phyloP scores from a whole-genome alignment of 2,113 vertebrate species.

The Anhinga anhinga region DNA sequence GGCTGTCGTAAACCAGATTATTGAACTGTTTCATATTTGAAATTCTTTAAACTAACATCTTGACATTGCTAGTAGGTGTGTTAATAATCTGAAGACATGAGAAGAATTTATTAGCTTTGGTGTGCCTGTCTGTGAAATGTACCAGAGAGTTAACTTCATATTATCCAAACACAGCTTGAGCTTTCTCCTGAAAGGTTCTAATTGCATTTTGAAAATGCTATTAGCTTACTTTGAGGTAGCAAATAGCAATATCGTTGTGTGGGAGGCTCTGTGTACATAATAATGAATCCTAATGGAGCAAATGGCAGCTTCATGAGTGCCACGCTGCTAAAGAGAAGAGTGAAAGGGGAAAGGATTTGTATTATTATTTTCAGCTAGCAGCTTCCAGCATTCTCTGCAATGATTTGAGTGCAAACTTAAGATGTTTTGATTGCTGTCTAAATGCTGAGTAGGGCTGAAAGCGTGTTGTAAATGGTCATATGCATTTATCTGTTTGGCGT shows the following conservation, averaged over 20 bases:
- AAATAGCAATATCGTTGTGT: constrained; percentile 15
- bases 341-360: not conserved
- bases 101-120: constrained; percentile 71
- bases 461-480: not conserved
- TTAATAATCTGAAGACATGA: constrained; percentile 71
- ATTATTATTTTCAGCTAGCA: not conserved
- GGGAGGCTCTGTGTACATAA: constrained; percentile 24
- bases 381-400: not conserved
- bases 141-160: constrained; percentile 56
- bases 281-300: constrained; percentile 25
- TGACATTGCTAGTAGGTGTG: constrained; percentile 69
- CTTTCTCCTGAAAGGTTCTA: constrained; percentile 57
- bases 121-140: constrained; percentile 59
- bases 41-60: constrained; percentile 69
- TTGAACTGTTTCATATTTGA: constrained; percentile 63
- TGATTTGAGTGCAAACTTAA: not conserved
- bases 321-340: not conserved
- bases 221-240: constrained; percentile 36
- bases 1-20: constrained; percentile 68
- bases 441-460: not conserved
- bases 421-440: not conserved
- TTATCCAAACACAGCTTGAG: constrained; percentile 51
- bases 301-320: not conserved
- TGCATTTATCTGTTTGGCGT: not conserved
- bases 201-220: constrained; percentile 50